These are phyloP conservation scores for Parnassius mnemosyne DNA, from an alignment of 2,888 invertebrate species.

Conservation along the genomic window DNA sequence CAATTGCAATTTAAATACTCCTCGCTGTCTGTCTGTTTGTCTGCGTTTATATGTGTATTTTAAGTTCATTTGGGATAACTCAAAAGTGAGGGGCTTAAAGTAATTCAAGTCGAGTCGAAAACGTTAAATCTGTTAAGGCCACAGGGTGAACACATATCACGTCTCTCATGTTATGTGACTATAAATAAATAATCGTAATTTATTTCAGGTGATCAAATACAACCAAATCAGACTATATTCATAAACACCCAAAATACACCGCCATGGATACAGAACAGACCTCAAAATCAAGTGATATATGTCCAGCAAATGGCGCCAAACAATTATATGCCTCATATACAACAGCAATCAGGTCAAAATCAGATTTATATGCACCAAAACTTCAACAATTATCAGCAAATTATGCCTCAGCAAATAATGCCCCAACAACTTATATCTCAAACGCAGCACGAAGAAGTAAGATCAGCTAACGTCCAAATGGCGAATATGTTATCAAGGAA, in stretches of 20 bases:
- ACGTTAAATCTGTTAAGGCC: too few relatives aligned
- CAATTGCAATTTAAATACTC: too few relatives aligned
- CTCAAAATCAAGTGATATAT: conserved; percentile 62
- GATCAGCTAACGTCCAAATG: conserved; percentile 37
- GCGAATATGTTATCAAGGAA: conserved; percentile 18
- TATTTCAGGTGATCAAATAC: conserved; percentile 62
- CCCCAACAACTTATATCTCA: conserved; percentile 41
- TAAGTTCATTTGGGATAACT: too few relatives aligned
- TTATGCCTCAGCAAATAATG: conserved; percentile 55
- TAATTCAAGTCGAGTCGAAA: too few relatives aligned
- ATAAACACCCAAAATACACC: conserved; percentile 69
- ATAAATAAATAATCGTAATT: neutral
- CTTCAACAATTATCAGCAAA: conserved; percentile 47
- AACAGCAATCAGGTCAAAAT: conserved; percentile 59
- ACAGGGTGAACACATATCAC: too few relatives aligned
- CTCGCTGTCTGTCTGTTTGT: too few relatives aligned
- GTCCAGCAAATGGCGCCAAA: conserved; percentile 60
- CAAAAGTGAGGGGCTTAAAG: too few relatives aligned
- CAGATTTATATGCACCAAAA: conserved; percentile 61
- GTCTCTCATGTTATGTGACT: too few relatives aligned
- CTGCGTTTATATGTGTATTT: too few relatives aligned
- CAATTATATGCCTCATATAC: conserved; percentile 53
- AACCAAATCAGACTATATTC: conserved; percentile 61
- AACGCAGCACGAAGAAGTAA: conserved; percentile 37
- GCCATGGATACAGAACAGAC: conserved; percentile 67